Percentiles rank a stretch among this genome's conserved stretches.
Evolutionary conservation across 1,140 invertebrate genomes (phyloP).

Genomic region (Euschistus heros): DNA sequence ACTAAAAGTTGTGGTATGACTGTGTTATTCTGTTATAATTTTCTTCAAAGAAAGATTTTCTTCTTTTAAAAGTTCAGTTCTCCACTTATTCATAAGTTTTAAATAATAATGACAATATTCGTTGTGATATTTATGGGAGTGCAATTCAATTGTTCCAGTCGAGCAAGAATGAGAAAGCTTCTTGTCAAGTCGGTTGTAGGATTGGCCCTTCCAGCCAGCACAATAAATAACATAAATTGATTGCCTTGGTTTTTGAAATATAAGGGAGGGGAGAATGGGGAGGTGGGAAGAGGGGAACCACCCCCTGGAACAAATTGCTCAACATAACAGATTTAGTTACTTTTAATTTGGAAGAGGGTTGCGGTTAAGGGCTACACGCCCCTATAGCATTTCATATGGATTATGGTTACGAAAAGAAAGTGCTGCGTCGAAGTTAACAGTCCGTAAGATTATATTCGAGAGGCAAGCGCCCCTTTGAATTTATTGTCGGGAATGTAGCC

Average conservation of each 20-base stretch:
- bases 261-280: background rate
- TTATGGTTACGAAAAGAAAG: background rate
- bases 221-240: conserved; percentile 4
- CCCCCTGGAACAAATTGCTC: conserved; percentile 1
- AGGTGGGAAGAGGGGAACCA: background rate
- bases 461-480: too few species aligned
- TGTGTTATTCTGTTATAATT: too few species aligned
- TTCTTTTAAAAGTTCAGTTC: too few species aligned
- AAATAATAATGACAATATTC: too few species aligned
- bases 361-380: background rate
- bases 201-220: background rate
- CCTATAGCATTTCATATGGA: background rate
- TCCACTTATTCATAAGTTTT: too few species aligned
- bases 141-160: too few species aligned
- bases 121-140: too few species aligned
- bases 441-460: conserved; percentile 7
- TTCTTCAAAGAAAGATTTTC: too few species aligned
- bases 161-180: too few species aligned
- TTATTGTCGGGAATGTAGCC: too few species aligned
- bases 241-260: background rate
- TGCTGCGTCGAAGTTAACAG: conserved; percentile 12
- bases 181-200: too few species aligned
- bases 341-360: conserved; percentile 8
- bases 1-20: too few species aligned
- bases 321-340: conserved; percentile 16